Evolutionary conservation across 1,140 invertebrate genomes (phyloP).

Genomic region (Piezodorus guildinii): DNA sequence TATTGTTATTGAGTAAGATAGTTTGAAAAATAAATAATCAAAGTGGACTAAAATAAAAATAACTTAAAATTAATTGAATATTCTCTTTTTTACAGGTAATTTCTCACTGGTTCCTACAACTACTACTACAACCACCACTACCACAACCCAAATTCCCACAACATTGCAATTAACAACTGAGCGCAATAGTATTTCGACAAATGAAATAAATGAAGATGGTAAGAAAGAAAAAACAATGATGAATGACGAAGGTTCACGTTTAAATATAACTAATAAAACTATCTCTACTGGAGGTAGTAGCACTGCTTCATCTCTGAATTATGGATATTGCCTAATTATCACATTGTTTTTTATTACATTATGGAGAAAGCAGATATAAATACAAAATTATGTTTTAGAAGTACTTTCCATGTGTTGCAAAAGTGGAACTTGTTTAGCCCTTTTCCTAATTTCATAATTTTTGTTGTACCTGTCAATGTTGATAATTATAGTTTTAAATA

Average conservation of each 20-base stretch:
- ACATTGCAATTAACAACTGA: conserved; percentile 16
- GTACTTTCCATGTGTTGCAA: too few species aligned
- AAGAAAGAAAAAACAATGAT: conserved; percentile 19
- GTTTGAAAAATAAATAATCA: too few species aligned
- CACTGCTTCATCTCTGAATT: not conserved
- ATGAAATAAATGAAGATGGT: conserved; percentile 8
- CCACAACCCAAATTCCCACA: conserved; percentile 30
- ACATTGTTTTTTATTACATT: too few species aligned
- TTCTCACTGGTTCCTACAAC: conserved; percentile 61
- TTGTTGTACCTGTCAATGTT: too few species aligned
- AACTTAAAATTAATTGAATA: too few species aligned
- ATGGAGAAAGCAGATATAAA: too few species aligned
- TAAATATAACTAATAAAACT: not conserved
- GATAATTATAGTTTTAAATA: too few species aligned
- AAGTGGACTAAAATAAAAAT: too few species aligned
- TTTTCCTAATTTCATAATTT: too few species aligned
- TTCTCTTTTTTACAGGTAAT: conserved; percentile 38
- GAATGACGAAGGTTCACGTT: conserved; percentile 17
- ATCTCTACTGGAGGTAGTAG: not conserved
- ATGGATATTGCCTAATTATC: not conserved
- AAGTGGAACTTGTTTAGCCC: too few species aligned
- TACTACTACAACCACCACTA: conserved; percentile 42
- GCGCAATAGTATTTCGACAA: conserved; percentile 10
- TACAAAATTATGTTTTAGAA: too few species aligned
- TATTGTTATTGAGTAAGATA: too few species aligned